Evolutionary conservation across 2,888 invertebrate species (phyloP), one percentile per base, ranked within the genome.

Genomic region (Hypomecis punctinalis): DNA sequence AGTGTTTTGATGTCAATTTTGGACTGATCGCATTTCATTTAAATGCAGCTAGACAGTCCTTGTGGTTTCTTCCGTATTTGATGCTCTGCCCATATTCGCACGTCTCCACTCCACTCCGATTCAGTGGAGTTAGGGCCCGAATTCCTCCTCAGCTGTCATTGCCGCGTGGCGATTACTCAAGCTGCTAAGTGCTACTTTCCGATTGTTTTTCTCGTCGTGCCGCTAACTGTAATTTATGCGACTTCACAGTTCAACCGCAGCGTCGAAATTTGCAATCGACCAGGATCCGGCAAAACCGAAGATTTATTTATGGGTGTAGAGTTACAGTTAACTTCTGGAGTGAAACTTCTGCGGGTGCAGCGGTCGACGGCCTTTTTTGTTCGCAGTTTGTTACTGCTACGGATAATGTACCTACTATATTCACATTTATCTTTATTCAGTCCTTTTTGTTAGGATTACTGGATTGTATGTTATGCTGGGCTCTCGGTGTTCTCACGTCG

Each of bases 211-310:
- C 89, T 89, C 89, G 85, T 68, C 70, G 65, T 70, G 72, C 85
- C 85, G 84, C 86, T 81, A 89, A 86, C 87, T 83, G 89, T 91
- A 92, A 93, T 93, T 93, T 91, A 93, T 92, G 91, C 87, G 91
- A 91, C 91, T 92, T 91, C 84, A 83, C 89, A 91, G 90, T 91
- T 91, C 80, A 77, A 82, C 84, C 83, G 77, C 81, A 79, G 79
- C 79, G 83, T 84, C 75, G 83, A 90, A 92, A 91, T 92, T 91
- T 90, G 90, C 88, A 90, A 92, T 93, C 89, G 91, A 80, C 86
- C 82, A 80, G 83, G 84, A 87, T 87, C 88, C 82, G 76, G 89
- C 89, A 89, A 91, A 92, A 91, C 92, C 90, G 88, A 92, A 91
- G 90, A 90, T 88, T 91, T 92, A 92, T 93, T 92, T 93, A 92